These are phyloP conservation scores for Drosophila lacteicornis DNA, from an alignment of 1,140 invertebrate genomes.

Conservation along the genomic window DNA sequence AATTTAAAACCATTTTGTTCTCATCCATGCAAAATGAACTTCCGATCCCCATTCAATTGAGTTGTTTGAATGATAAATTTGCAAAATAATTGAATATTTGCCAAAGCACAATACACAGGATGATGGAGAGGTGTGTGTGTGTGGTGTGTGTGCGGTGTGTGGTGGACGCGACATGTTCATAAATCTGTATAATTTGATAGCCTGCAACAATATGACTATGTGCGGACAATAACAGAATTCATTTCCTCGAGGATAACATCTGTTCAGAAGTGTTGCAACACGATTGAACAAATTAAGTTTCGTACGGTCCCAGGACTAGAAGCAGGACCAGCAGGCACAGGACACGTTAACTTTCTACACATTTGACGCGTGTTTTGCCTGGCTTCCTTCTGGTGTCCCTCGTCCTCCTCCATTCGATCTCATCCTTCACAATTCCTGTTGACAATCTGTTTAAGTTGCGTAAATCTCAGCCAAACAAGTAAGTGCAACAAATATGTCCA, in stretches of 20 bases:
- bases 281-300: slow-evolving; percentile 73
- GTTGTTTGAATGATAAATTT: slow-evolving; percentile 47
- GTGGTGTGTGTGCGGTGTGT: neutral
- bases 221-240: slow-evolving; percentile 49
- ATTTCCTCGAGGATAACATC: slow-evolving; percentile 76
- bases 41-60: slow-evolving; percentile 42
- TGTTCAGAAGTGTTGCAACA: slow-evolving; percentile 69
- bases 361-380: slow-evolving; percentile 43
- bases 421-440: slow-evolving; percentile 49
- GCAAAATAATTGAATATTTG: slow-evolving; percentile 66
- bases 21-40: slow-evolving; percentile 52
- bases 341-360: slow-evolving; percentile 41
- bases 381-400: slow-evolving; percentile 22
- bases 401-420: neutral
- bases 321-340: slow-evolving; percentile 25
- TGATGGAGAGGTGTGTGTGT: neutral
- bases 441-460: slow-evolving; percentile 74
- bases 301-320: neutral
- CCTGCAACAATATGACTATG: slow-evolving; percentile 23
- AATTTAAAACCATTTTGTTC: slow-evolving; percentile 26
- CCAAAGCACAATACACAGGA: slow-evolving; percentile 9
- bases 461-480: slow-evolving; percentile 67
- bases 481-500: slow-evolving; percentile 39
- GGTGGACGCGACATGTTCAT: slow-evolving; percentile 13
- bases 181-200: slow-evolving; percentile 33